Base-by-base conservation (phyloP, 2,888 invertebrate genomes). In the Nomada flava region DNA sequence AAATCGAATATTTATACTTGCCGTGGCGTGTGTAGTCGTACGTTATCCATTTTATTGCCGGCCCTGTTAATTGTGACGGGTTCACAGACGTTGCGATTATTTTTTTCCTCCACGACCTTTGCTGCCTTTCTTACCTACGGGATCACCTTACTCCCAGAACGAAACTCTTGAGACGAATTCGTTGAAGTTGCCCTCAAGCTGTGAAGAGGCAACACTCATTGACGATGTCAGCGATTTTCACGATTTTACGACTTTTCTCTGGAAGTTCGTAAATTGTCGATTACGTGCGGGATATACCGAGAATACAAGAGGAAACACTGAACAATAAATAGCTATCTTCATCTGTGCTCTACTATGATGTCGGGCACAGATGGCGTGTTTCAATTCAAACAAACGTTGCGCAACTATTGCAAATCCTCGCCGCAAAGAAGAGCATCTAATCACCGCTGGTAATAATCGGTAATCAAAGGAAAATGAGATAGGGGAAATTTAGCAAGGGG, bases 21-120 rank as follows among this genome's bases (percentile, higher is more conserved):
- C 36, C 52, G 20, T 72, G 77, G 68, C 76, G 57, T 81, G 82
- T 76, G 29, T 82, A 74, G 79, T 77, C 86, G 72, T 87, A 85
- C 11, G 47, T 86, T 81, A 81, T 20, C 77, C 26, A 86, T 86
- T 87, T 87, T 87, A 87, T 81, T 86, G 77, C 85, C 85, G 53
- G 53, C n/a, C n/a, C 63, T 59, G 81, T 82, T 79, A 80, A 82
- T 87, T 82, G 82, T 62, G 76, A 71, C 71, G 75, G 63, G 23
- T 62, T 65, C 67, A n/a, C 59, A 50, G 72, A 75, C 42, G 75
- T 64, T 64, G 10, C 60, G 80, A 78, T 84, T 84, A 86, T 82
- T 86, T 86, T 79, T 81, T 79, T 7, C 36, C 59, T 60, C 67
- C 15, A 59, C 64, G 65, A 81, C 74, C 72, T 65, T 64, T 7